A percentile compares a stretch with the other conserved stretches of the same genome.
phyloP scores from a whole-genome alignment of 1,140 invertebrate genomes.

The Aphidius gifuensis region DNA sequence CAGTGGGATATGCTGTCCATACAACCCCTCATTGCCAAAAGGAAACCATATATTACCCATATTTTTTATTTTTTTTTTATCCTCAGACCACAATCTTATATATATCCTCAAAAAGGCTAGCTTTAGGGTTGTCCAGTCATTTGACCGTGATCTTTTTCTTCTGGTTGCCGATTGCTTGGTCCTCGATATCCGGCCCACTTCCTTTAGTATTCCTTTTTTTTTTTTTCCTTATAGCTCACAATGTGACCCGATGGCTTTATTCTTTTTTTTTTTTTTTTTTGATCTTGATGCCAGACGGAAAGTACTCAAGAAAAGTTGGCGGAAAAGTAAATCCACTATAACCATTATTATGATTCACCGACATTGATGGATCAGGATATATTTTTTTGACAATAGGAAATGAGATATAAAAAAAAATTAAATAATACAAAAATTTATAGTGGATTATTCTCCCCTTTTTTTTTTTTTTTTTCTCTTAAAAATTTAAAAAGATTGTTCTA shows the following conservation, averaged over 20 bases:
- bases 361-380: too few species aligned
- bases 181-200: constrained; percentile 20
- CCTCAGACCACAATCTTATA: not conserved
- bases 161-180: constrained; percentile 21
- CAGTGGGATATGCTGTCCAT: constrained; percentile 23
- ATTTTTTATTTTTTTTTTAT: not conserved
- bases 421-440: too few species aligned
- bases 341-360: too few species aligned
- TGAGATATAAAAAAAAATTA: too few species aligned
- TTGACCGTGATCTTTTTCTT: constrained; percentile 23
- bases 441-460: too few species aligned
- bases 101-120: constrained; percentile 9
- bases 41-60: constrained; percentile 17
- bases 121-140: constrained; percentile 19
- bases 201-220: not conserved
- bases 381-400: too few species aligned
- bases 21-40: constrained; percentile 24
- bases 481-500: too few species aligned
- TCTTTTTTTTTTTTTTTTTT: not conserved
- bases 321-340: too few species aligned
- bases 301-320: not conserved
- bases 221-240: constrained; percentile 12
- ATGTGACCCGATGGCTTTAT: too few species aligned
- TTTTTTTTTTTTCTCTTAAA: too few species aligned
- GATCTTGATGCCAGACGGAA: constrained; percentile 13